Percentiles rank a stretch among this genome's conserved stretches.
Conservation (phyloP, 1,140 invertebrate genomes). For the Asobara japonica region DNA sequence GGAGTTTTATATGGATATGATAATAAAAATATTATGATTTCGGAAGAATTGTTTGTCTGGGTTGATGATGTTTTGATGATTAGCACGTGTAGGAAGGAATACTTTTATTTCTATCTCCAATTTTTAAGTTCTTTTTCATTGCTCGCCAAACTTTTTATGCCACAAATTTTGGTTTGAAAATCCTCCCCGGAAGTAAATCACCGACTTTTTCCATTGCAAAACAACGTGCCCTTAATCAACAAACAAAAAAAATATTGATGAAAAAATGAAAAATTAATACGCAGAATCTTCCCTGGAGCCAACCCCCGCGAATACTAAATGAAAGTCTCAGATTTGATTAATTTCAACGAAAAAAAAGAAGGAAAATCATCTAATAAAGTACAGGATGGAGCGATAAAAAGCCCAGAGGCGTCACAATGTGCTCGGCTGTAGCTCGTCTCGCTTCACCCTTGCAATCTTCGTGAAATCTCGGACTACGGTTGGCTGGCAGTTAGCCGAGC, state of each 20-base stretch:
- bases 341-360: neutral
- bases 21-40: too few relatives aligned
- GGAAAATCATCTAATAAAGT: slow-evolving; percentile 5
- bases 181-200: too few relatives aligned
- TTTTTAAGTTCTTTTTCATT: too few relatives aligned
- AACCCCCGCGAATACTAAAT: neutral
- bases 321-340: slow-evolving; percentile 2
- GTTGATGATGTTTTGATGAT: too few relatives aligned
- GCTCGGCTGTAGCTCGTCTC: neutral
- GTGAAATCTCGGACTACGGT: slow-evolving; percentile 61
- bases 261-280: too few relatives aligned
- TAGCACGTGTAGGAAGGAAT: too few relatives aligned
- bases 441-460: slow-evolving; percentile 56
- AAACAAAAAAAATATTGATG: neutral
- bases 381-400: slow-evolving; percentile 19
- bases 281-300: neutral
- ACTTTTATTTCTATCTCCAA: too few relatives aligned
- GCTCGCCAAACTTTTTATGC: too few relatives aligned
- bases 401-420: slow-evolving; percentile 1
- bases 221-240: too few relatives aligned
- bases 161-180: too few relatives aligned
- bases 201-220: too few relatives aligned
- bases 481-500: slow-evolving; percentile 61
- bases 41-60: too few relatives aligned
- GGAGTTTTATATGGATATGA: neutral